These are phyloP conservation scores for Caradrina kadenii DNA, from an alignment of 2,888 invertebrate species.

Conservation along the genomic window DNA sequence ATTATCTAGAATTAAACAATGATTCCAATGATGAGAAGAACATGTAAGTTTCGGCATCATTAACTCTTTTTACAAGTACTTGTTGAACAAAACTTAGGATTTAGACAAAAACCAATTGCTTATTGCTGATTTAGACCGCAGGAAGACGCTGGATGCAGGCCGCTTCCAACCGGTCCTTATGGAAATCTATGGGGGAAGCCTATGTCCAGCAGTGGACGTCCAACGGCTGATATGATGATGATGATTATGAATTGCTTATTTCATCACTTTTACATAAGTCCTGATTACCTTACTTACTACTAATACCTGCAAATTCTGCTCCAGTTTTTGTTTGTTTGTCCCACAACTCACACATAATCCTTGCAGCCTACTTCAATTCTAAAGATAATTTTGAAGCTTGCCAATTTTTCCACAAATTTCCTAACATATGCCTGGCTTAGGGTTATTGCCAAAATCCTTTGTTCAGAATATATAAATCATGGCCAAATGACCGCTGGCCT, in stretches of 20 bases:
- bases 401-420: constrained; percentile 24
- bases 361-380: background rate
- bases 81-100: too few relatives aligned
- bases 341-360: background rate
- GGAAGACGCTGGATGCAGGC: too few relatives aligned
- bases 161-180: too few relatives aligned
- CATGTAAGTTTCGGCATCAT: too few relatives aligned
- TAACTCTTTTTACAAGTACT: too few relatives aligned
- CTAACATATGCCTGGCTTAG: constrained; percentile 25
- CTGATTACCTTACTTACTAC: background rate
- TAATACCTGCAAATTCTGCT: background rate
- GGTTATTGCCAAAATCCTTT: constrained; percentile 46
- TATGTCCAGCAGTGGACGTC: too few relatives aligned
- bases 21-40: too few relatives aligned
- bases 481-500: constrained; percentile 24
- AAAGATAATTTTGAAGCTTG: background rate
- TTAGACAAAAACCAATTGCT: too few relatives aligned
- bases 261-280: background rate
- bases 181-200: too few relatives aligned
- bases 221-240: too few relatives aligned
- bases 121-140: too few relatives aligned
- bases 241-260: background rate
- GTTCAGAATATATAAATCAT: constrained; percentile 52
- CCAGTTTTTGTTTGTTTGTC: background rate
- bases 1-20: too few relatives aligned